Conservation (phyloP, 2,113 vertebrate species). For the Oncorhynchus clarkii region DNA sequence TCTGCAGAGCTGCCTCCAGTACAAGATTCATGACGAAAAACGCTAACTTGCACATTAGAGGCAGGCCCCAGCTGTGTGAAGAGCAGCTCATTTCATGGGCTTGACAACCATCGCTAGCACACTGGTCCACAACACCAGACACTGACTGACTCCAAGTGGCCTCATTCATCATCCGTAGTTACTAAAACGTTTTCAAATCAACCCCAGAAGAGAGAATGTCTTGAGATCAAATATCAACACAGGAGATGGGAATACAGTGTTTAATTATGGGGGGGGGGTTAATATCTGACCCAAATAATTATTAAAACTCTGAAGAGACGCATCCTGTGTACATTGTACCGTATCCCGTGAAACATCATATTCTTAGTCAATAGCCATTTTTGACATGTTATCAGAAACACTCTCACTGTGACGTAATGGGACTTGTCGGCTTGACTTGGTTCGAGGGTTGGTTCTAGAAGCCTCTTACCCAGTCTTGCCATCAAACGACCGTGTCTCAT, state of each 20-base stretch:
- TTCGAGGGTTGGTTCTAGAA: background rate
- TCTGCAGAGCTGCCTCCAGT: too few relatives aligned
- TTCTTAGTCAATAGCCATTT: too few relatives aligned
- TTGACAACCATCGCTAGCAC: constrained; percentile 16
- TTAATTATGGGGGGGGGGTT: background rate
- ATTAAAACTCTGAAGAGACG: too few relatives aligned
- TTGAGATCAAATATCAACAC: background rate
- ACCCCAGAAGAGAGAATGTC: background rate
- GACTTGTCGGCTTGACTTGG: background rate
- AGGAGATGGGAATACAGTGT: background rate
- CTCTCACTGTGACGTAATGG: background rate
- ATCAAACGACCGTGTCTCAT: constrained; percentile 94
- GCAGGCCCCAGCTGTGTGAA: constrained; percentile 52
- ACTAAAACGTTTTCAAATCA: background rate
- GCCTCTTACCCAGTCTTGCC: constrained; percentile 87
- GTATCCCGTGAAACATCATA: too few relatives aligned
- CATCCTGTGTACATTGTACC: too few relatives aligned
- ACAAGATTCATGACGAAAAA: too few relatives aligned
- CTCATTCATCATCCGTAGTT: background rate
- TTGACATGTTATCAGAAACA: too few relatives aligned
- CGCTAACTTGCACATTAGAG: constrained; percentile 11
- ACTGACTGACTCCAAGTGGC: background rate
- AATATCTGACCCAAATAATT: background rate
- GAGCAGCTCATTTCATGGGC: constrained; percentile 35
- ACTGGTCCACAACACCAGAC: background rate